Conservation (phyloP, 2,888 invertebrate species). For the Elgonia sp. region DNA sequence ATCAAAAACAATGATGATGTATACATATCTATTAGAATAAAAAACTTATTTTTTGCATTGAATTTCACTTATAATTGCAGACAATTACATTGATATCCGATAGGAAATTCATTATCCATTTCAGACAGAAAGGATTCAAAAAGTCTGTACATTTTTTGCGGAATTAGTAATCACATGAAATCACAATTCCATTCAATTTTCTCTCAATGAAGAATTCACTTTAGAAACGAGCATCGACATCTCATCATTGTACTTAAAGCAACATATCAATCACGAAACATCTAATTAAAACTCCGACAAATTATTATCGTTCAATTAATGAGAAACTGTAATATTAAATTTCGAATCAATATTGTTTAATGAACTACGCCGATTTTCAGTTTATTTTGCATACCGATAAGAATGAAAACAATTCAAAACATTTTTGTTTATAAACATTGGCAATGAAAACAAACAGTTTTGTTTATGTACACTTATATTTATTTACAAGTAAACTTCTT, state of each 20-base stretch:
- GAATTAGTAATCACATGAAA: slow-evolving; percentile 24
- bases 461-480: too few relatives aligned
- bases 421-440: too few relatives aligned
- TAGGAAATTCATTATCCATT: slow-evolving; percentile 4
- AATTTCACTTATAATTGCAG: slow-evolving; percentile 5
- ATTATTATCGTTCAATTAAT: not conserved
- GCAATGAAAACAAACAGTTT: too few relatives aligned
- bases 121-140: not conserved
- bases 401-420: too few relatives aligned
- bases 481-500: too few relatives aligned
- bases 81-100: slow-evolving; percentile 1
- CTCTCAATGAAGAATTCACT: slow-evolving; percentile 17
- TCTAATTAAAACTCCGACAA: slow-evolving; percentile 15
- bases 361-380: too few relatives aligned
- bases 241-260: not conserved
- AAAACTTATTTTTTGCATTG: not conserved
- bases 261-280: slow-evolving; percentile 35
- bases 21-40: not conserved
- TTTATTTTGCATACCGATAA: too few relatives aligned
- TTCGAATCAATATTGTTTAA: not conserved
- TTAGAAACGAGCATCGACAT: slow-evolving; percentile 13
- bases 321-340: slow-evolving; percentile 8
- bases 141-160: not conserved
- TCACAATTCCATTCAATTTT: slow-evolving; percentile 36
- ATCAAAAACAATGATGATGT: too few relatives aligned